Percentiles rank a stretch among this genome's conserved stretches.
Evolutionary conservation across 2,113 vertebrate genomes (phyloP).

Genomic region (Glareola pratincola): DNA sequence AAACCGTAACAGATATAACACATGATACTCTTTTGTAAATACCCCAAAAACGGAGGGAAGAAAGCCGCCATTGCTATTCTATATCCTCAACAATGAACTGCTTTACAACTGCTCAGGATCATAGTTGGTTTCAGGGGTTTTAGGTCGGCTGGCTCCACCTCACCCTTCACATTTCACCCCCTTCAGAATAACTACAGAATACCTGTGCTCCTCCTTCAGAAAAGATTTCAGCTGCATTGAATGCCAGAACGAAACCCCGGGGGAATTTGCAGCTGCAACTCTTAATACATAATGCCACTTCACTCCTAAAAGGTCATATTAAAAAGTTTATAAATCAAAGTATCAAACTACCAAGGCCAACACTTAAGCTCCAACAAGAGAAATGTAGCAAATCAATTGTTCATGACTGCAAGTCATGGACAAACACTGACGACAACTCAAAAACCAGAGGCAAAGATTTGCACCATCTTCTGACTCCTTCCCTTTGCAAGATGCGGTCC

Average conservation of each 20-base stretch:
- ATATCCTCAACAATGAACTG: neutral
- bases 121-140: rapidly evolving
- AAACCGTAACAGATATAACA: neutral
- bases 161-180: neutral
- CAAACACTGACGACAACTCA: neutral
- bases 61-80: neutral
- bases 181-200: neutral
- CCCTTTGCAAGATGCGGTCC: neutral
- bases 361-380: neutral
- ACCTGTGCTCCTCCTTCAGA: neutral
- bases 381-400: neutral
- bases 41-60: neutral
- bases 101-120: neutral
- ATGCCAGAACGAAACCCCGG: rapidly evolving
- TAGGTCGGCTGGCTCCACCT: neutral
- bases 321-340: neutral
- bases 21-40: neutral
- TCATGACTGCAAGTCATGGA: neutral
- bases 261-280: neutral
- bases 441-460: neutral
- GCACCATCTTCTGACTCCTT: neutral
- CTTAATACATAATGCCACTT: neutral
- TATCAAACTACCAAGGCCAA: neutral
- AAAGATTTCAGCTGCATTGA: neutral
- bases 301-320: neutral